phyloP scores from a whole-genome alignment of 2,888 invertebrate genomes.

The Exephanes ischioxanthus region DNA sequence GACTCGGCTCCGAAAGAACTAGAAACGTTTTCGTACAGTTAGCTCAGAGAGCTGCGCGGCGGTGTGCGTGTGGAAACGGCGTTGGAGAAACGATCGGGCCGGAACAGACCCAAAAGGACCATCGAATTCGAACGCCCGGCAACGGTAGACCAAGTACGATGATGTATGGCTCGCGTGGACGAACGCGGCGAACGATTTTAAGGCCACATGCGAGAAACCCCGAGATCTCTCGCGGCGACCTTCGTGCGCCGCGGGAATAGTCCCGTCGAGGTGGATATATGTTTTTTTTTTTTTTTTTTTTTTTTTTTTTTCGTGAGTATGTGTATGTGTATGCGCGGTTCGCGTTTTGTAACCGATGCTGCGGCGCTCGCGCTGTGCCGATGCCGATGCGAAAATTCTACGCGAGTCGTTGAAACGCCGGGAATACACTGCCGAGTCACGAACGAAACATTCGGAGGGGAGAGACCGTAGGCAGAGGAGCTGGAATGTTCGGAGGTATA shows the following conservation, averaged over 20 bases:
- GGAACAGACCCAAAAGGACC: constrained; percentile 61
- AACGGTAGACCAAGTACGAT: constrained; percentile 55
- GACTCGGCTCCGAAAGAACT: constrained; percentile 48
- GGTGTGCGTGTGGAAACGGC: constrained; percentile 32
- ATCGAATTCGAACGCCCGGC: constrained; percentile 61
- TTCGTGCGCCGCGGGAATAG: constrained; percentile 67
- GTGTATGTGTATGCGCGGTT: constrained; percentile 14
- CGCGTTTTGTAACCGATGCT: constrained; percentile 46
- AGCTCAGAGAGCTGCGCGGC: not conserved
- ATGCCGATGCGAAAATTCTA: constrained; percentile 55
- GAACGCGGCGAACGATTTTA: constrained; percentile 54
- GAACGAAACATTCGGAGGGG: not conserved
- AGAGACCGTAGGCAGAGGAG: not conserved
- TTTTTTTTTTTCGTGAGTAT: not conserved
- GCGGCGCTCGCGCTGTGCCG: constrained; percentile 35
- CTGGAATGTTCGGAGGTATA: not conserved
- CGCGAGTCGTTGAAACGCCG: constrained; percentile 48
- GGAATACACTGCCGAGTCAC: constrained; percentile 9
- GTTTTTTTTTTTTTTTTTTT: not conserved
- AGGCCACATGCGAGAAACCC: constrained; percentile 64
- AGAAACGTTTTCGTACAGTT: constrained; percentile 48
- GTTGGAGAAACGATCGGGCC: constrained; percentile 47
- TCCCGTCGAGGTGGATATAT: constrained; percentile 47
- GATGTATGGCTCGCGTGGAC: constrained; percentile 65
- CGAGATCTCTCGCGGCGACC: constrained; percentile 56